A percentile compares a stretch with the other conserved stretches of the same genome.
These are phyloP conservation scores for Sinocyclocheilus rhinocerous DNA, from an alignment of 2,113 vertebrate genomes.

Conservation along the genomic window DNA sequence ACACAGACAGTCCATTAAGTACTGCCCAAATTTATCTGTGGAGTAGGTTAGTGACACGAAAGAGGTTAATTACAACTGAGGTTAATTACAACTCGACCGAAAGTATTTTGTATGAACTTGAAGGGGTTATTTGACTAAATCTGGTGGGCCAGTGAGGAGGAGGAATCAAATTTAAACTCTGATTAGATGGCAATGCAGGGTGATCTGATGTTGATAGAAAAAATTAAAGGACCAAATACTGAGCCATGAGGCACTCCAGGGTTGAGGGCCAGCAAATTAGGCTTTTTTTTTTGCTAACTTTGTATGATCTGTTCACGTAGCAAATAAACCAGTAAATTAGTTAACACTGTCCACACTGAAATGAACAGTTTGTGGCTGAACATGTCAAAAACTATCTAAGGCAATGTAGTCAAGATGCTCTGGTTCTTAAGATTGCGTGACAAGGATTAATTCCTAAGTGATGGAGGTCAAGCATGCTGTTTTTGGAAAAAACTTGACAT, in stretches of 20 bases:
- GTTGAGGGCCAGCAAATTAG: neutral
- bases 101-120: constrained; percentile 16
- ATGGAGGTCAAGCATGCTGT: too few relatives aligned
- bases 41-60: constrained; percentile 35
- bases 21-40: neutral
- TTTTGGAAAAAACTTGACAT: constrained; percentile 1
- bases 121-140: constrained; percentile 5
- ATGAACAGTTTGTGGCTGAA: neutral
- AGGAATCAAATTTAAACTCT: neutral
- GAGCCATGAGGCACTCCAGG: neutral
- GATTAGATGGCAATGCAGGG: neutral
- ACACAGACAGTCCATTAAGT: constrained; percentile 30
- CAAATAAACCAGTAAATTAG: neutral
- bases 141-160: constrained; percentile 7
- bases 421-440: too few relatives aligned
- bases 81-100: constrained; percentile 16
- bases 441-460: too few relatives aligned
- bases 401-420: too few relatives aligned
- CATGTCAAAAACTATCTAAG: neutral
- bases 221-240: neutral
- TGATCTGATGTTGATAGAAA: neutral
- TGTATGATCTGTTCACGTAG: neutral
- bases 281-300: neutral
- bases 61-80: constrained; percentile 32
- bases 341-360: neutral